These are phyloP conservation scores for Leucozona laternaria DNA, from an alignment of 2,888 invertebrate species.

Conservation along the genomic window DNA sequence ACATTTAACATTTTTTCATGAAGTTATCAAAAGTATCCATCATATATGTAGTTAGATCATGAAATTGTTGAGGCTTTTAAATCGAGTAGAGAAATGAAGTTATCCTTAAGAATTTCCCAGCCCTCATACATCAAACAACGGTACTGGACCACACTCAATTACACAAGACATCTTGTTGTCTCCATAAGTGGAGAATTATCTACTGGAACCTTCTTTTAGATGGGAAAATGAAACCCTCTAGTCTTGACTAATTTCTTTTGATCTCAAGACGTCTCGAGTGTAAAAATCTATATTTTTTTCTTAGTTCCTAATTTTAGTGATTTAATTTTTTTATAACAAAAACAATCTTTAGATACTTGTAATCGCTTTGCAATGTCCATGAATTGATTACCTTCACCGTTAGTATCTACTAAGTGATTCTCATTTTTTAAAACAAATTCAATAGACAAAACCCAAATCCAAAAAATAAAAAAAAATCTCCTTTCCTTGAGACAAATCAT, in stretches of 20 bases:
- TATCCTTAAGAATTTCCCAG: background rate
- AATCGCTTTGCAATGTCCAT: background rate
- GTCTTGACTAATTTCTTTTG: background rate
- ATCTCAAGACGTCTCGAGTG: background rate
- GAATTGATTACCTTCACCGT: background rate
- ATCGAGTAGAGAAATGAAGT: too few species aligned
- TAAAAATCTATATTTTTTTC: background rate
- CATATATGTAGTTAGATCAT: too few species aligned
- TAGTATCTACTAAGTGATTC: too few species aligned
- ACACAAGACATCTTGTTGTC: background rate
- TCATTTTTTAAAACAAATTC: too few species aligned
- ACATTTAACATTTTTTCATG: too few species aligned
- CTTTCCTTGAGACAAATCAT: slow-evolving; percentile 6
- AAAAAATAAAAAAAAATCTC: background rate
- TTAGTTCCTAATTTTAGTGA: background rate
- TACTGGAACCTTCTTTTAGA: background rate
- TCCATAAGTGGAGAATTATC: background rate
- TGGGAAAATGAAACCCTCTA: background rate
- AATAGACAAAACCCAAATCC: background rate
- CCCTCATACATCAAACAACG: background rate
- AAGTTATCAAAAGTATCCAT: too few species aligned
- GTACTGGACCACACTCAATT: background rate
- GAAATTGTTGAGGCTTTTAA: too few species aligned
- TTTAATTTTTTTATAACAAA: background rate
- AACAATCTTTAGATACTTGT: background rate